Evolutionary conservation across 2,113 vertebrate genomes (phyloP).

Genomic region (Eulacestoma nigropectus): DNA sequence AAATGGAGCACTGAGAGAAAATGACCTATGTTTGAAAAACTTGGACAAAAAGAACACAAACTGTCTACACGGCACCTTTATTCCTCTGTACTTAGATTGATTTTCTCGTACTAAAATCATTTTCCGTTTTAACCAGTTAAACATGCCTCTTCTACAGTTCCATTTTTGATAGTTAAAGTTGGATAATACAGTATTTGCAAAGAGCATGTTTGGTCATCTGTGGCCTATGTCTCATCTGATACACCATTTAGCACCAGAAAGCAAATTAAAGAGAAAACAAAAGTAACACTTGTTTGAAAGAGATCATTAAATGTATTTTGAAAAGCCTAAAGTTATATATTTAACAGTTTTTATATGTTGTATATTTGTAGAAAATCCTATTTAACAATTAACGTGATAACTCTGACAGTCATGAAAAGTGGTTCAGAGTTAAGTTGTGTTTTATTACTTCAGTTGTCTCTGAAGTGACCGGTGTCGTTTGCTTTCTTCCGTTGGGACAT

Average conservation of each 20-base stretch:
- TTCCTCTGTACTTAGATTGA: slow-evolving; percentile 79
- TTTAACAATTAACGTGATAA: slow-evolving; percentile 90
- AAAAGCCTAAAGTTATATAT: slow-evolving; percentile 99
- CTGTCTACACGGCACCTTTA: slow-evolving; percentile 74
- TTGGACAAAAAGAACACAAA: slow-evolving; percentile 43
- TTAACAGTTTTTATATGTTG: slow-evolving; percentile 99
- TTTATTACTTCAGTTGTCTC: slow-evolving; percentile 85
- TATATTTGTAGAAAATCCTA: slow-evolving; percentile 99
- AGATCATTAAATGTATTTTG: slow-evolving; percentile 99
- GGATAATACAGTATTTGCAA: slow-evolving; percentile 80
- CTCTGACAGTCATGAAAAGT: slow-evolving; percentile 78
- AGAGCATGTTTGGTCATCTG: slow-evolving; percentile 83
- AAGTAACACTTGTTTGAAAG: slow-evolving; percentile 83
- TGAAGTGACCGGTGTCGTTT: slow-evolving; percentile 78
- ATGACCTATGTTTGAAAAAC: slow-evolving; percentile 52
- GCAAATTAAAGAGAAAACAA: slow-evolving; percentile 77
- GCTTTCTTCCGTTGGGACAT: slow-evolving; percentile 77
- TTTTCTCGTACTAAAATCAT: slow-evolving; percentile 84
- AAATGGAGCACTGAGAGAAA: slow-evolving; percentile 52
- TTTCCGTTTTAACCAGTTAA: slow-evolving; percentile 87
- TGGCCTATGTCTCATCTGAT: slow-evolving; percentile 74
- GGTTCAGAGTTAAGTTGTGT: slow-evolving; percentile 79
- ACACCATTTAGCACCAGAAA: slow-evolving; percentile 78
- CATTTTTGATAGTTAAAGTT: slow-evolving; percentile 82
- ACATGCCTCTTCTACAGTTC: slow-evolving; percentile 83